Evolutionary conservation across 2,888 invertebrate species (phyloP).

Genomic region (Vesta saturnalis): DNA sequence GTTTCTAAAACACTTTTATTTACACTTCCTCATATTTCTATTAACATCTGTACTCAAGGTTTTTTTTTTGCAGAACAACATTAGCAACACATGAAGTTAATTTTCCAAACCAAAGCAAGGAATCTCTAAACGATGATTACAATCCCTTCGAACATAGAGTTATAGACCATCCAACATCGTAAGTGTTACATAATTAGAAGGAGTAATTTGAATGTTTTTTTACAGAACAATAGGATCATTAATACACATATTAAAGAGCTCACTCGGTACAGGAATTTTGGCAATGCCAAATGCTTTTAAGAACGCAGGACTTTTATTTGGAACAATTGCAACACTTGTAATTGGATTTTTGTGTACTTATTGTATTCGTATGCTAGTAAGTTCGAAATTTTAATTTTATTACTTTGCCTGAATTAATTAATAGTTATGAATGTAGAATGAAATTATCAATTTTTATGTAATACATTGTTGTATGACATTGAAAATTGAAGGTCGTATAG

Average conservation of each 20-base stretch:
- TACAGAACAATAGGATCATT: conserved; percentile 83
- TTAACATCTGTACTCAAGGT: too few species aligned
- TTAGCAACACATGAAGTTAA: conserved; percentile 50
- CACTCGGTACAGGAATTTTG: conserved; percentile 93
- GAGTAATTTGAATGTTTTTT: conserved; percentile 36
- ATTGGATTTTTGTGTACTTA: conserved; percentile 91
- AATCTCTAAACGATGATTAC: conserved; percentile 65
- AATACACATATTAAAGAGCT: conserved; percentile 92
- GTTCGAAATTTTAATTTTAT: conserved; percentile 50
- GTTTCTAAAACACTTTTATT: too few species aligned
- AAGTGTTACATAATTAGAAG: conserved; percentile 56
- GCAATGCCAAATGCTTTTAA: conserved; percentile 96
- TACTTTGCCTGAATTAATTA: too few species aligned
- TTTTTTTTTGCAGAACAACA: conserved; percentile 45
- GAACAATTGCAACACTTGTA: conserved; percentile 85
- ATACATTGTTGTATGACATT: too few species aligned
- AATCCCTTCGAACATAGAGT: conserved; percentile 77
- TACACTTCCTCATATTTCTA: too few species aligned
- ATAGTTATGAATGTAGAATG: too few species aligned
- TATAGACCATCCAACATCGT: conserved; percentile 75
- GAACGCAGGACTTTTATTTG: conserved; percentile 87
- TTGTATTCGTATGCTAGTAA: conserved; percentile 92
- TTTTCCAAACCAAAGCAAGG: conserved; percentile 48
- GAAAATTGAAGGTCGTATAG: too few species aligned
- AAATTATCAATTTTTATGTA: too few species aligned